Evolutionary conservation across 92 coral and sea anemone species (phyloP).

Genomic region (Actinostola sp.): DNA sequence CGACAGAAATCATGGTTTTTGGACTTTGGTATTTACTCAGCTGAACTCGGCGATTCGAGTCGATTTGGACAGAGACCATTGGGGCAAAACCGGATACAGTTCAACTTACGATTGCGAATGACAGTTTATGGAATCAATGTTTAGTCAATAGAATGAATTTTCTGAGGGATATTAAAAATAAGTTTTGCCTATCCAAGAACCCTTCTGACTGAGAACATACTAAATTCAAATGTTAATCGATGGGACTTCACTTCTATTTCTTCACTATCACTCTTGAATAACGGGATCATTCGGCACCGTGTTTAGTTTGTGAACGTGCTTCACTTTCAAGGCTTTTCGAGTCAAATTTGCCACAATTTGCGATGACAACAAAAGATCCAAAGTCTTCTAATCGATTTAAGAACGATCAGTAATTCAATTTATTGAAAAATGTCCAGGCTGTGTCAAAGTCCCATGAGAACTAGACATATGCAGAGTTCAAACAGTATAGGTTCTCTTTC

Average conservation of each 20-base stretch:
- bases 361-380: slow-evolving; percentile 38
- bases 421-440: slow-evolving; percentile 34
- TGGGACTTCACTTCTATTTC: too few relatives aligned
- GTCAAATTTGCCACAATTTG: slow-evolving; percentile 13
- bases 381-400: slow-evolving; percentile 66
- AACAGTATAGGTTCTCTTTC: background rate
- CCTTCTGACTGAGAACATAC: too few relatives aligned
- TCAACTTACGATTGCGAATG: background rate
- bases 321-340: background rate
- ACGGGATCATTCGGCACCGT: background rate
- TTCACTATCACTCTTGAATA: too few relatives aligned
- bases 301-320: background rate
- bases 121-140: background rate
- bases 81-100: slow-evolving; percentile 25
- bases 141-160: background rate
- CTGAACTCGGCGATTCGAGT: slow-evolving; percentile 21
- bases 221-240: too few relatives aligned
- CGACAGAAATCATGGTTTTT: slow-evolving; percentile 30
- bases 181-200: too few relatives aligned
- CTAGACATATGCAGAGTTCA: slow-evolving; percentile 19
- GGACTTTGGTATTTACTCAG: slow-evolving; percentile 25
- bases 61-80: slow-evolving; percentile 15
- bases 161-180: too few relatives aligned
- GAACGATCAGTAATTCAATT: slow-evolving; percentile 71
- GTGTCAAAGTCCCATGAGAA: slow-evolving; percentile 24